phyloP scores from a whole-genome alignment of 2,797 vertebrate genomes.

The Onychomys torridus region DNA sequence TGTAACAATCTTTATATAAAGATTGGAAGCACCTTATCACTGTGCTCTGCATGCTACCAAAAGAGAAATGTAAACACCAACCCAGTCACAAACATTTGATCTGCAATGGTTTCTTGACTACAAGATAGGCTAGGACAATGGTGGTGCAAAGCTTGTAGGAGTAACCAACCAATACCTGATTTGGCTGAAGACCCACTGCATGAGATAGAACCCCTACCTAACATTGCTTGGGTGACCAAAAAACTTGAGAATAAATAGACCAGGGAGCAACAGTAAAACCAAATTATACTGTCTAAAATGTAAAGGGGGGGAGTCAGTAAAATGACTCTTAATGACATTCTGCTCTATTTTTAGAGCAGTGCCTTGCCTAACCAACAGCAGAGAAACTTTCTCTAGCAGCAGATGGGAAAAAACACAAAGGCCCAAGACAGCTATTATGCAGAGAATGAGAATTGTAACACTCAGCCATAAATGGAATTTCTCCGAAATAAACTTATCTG shows the following conservation, averaged over 20 bases:
- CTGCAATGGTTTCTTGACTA: too few species aligned
- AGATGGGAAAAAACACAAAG: too few species aligned
- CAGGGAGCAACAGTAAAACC: background rate
- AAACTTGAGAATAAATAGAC: background rate
- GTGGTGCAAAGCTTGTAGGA: background rate
- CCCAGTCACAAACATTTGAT: too few species aligned
- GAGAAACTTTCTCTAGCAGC: background rate
- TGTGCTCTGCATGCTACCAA: background rate
- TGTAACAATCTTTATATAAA: constrained; percentile 55
- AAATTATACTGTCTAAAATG: background rate
- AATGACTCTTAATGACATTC: background rate
- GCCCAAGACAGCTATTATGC: background rate
- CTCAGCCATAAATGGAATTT: background rate
- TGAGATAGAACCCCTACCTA: too few species aligned
- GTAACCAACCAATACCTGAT: background rate
- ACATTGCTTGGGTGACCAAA: background rate
- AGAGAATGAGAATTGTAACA: background rate
- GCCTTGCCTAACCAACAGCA: background rate
- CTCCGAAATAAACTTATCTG: too few species aligned
- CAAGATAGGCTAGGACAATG: background rate
- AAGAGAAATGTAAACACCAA: background rate
- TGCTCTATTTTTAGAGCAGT: too few species aligned
- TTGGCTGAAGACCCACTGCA: background rate
- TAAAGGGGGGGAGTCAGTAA: too few species aligned
- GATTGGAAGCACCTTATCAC: background rate